phyloP scores from a whole-genome alignment of 2,113 vertebrate genomes.

The Sinosuthora webbiana region DNA sequence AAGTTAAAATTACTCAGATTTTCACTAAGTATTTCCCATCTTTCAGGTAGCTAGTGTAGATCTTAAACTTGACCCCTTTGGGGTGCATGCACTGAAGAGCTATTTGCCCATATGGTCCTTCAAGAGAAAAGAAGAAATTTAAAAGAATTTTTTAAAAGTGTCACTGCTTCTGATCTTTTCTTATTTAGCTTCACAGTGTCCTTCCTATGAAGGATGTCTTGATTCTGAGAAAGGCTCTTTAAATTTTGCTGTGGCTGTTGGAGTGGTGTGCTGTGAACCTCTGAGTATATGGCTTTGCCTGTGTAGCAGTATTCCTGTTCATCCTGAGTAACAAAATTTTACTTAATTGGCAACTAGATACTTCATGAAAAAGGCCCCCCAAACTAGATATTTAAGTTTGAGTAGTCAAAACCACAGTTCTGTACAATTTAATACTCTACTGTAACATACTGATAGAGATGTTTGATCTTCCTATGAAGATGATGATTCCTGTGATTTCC shows the following conservation, averaged over 20 bases:
- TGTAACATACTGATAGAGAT: not conserved
- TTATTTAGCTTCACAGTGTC: not conserved
- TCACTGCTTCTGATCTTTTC: not conserved
- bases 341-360: not conserved
- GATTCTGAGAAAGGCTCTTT: not conserved
- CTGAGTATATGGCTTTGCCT: not conserved
- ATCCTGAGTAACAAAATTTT: not conserved
- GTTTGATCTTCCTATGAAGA: not conserved
- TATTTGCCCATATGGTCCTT: not conserved
- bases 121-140: not conserved
- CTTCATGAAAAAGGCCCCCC: not conserved
- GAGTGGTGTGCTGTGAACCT: not conserved
- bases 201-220: not conserved
- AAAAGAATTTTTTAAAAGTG: not conserved
- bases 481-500: not conserved
- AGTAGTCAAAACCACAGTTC: not conserved
- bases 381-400: not conserved
- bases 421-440: not conserved
- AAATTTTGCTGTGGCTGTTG: not conserved
- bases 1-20: not conserved
- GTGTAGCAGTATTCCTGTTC: not conserved
- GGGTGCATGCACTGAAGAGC: not conserved
- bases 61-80: not conserved
- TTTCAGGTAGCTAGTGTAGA: not conserved
- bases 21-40: not conserved